Evolutionary conservation across 2,888 invertebrate species (phyloP), one percentile per base, ranked within the genome.

Genomic region (Orchesella flavescens): DNA sequence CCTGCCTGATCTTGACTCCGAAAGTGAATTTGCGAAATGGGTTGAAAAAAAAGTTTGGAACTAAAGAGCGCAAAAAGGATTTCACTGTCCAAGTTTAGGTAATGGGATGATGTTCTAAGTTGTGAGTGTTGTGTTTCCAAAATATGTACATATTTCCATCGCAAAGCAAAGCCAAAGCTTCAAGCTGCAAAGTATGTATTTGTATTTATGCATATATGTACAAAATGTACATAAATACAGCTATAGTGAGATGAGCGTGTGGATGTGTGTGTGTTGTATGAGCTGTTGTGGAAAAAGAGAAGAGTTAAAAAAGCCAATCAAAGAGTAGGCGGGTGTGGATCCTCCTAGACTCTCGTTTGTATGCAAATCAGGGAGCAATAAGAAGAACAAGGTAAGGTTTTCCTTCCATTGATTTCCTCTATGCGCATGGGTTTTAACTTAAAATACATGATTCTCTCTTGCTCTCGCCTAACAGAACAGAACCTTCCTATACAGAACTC

Each of bases 281-380:
- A 74, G 78, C 49, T 68, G 68, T 68, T 68, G 49, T 78, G 23
- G 77, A 57, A 34, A 63, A 72, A 43, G 66, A 66, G 65, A 76
- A 53, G 66, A 49, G 73, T 78, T 71, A 73, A 79, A 74, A 79
- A 79, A 78, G 79, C 84, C 84, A 84, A 79, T 78, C 79, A 78
- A 84, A 84, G 78, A 79, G 79, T 84, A 79, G 84, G 78, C 78
- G 84, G 79, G 74, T 75, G 79, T 74, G 80, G 84, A 84, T 79
- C 80, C 80, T 84, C 77, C 76, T 75, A 76, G 81, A 76, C 79
- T 84, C 87, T 87, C 87, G 87, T 87, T 87, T 87, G 87, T 87
- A 87, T 87, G 87, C 87, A 87, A 87, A 87, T 86, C 85, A 86
- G 84, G 77, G 79, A 77, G 82, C 82, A 84, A 84, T 82, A 84